Base-by-base conservation (phyloP, 2,113 vertebrate species). In the Brienomyrus longianalis region DNA sequence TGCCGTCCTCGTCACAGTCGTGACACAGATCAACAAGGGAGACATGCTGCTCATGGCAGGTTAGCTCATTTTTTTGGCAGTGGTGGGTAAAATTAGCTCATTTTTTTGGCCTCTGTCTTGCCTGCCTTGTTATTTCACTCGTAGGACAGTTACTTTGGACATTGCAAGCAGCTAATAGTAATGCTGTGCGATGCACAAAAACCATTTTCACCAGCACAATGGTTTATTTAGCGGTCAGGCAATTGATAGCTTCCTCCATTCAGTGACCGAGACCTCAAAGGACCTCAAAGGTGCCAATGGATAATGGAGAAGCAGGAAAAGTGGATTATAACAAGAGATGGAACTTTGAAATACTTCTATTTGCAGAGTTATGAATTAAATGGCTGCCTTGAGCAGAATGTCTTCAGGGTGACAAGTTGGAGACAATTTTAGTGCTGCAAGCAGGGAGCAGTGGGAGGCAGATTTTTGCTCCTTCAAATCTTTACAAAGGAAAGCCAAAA, bases 71-170 rank as follows among this genome's bases (percentile, higher is more conserved):
- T 80, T 80, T 80, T 80, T 80, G 74, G 74, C 74, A 80, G 35
- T 17, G 74, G 31, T 39, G 3, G 74, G 17, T 80, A 80, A 80
- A 80, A 39, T 80, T 80, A 80, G 74, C 74, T 80, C 35, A 43
- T 80, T 80, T 74, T 74, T 80, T 80, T 80, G 74, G 74, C 35
- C 74, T 80, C 74, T 19, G 74, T 80, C 74, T 80, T 80, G 74
- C 74, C 74, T 43, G 43, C 74, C 74, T 80, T 77, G 70, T 77
- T 80, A 80, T 80, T 80, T 80, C 35, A 43, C 74, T 80, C 31
- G 0, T 80, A 43, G 5, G 43, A 5, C 74, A 19, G 74, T 80
- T 43, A 80, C 74, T 39, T 39, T 77, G 70, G 70, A 77, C 70
- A 77, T 77, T 77, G 70, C 70, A 77, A 39, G 70, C 31, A 77